These are phyloP conservation scores for Copidosoma floridanum DNA, from an alignment of 1,140 invertebrate species.

Conservation along the genomic window DNA sequence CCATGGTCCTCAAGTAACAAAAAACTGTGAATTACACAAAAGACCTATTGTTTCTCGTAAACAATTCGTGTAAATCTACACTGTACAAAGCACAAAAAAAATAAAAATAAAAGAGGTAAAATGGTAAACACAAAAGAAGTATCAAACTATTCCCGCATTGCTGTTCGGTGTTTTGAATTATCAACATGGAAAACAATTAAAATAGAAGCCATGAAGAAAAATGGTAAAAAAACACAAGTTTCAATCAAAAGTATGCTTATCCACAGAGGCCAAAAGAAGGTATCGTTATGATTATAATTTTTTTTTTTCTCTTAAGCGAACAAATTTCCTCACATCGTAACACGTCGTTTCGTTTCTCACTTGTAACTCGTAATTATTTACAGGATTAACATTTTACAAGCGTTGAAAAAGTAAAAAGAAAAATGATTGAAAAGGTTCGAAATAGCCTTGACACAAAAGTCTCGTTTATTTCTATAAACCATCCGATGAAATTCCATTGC, in stretches of 20 bases:
- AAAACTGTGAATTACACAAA: conserved; percentile 25
- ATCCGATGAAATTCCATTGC: conserved; percentile 30
- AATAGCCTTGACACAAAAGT: conserved; percentile 30
- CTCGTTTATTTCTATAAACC: conserved; percentile 31
- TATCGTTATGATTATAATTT: no score
- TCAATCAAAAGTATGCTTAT: conserved; percentile 14
- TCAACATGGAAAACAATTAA: conserved; percentile 17
- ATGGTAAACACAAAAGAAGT: conserved; percentile 19
- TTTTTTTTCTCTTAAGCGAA: conserved; percentile 18
- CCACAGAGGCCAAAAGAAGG: conserved; percentile 21
- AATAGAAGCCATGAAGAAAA: conserved; percentile 11
- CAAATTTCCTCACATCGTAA: conserved; percentile 23
- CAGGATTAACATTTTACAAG: conserved; percentile 32
- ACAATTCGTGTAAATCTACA: conserved; percentile 18
- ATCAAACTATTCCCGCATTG: conserved; percentile 17
- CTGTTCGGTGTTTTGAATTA: no score
- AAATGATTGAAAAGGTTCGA: conserved; percentile 27
- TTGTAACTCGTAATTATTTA: conserved; percentile 31
- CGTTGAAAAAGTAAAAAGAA: conserved; percentile 29
- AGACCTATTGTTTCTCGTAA: conserved; percentile 2
- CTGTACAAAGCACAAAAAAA: conserved; percentile 21
- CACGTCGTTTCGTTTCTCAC: conserved; percentile 25
- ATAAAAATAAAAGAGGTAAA: conserved; percentile 23
- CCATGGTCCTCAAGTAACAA: conserved; percentile 18
- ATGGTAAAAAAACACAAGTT: conserved; percentile 6